Evolutionary conservation across 2,113 vertebrate species (phyloP).

Genomic region (Cheirogaleus medius): DNA sequence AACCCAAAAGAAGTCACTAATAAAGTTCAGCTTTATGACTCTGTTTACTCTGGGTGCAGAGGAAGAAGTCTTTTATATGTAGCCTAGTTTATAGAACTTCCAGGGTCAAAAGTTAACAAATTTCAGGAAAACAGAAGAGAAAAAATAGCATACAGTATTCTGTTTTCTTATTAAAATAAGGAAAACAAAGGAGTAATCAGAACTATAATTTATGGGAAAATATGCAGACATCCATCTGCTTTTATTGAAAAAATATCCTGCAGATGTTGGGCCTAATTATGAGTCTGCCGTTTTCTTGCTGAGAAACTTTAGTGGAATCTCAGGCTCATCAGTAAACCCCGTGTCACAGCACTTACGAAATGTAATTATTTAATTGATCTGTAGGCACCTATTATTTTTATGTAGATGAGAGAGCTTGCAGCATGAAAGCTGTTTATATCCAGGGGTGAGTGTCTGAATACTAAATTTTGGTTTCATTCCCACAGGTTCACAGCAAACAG

Average conservation of each 20-base stretch:
- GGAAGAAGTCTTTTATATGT: neutral
- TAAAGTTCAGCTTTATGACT: neutral
- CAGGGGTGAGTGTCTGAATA: neutral
- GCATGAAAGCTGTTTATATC: neutral
- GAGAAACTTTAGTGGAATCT: constrained; percentile 6
- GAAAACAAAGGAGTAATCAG: constrained; percentile 59
- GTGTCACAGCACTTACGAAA: neutral
- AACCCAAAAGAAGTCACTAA: neutral
- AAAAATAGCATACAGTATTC: constrained; percentile 35
- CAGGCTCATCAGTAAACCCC: constrained; percentile 20
- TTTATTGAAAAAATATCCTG: constrained; percentile 69
- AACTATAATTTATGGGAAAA: constrained; percentile 65
- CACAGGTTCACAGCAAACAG: constrained; percentile 91
- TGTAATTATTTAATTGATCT: constrained; percentile 2
- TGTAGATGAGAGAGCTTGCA: neutral
- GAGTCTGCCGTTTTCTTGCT: constrained; percentile 57
- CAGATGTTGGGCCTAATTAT: constrained; percentile 58
- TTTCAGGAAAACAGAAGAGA: constrained; percentile 53
- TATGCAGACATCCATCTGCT: constrained; percentile 68
- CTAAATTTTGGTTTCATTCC: constrained; percentile 78
- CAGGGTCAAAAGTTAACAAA: constrained; percentile 53
- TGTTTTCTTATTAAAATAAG: constrained; percentile 63
- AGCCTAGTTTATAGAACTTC: neutral
- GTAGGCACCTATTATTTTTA: constrained; percentile 12
- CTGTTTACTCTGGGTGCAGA: neutral